Evolutionary conservation across 2,113 vertebrate species (phyloP).

Genomic region (Limnothrissa miodon): DNA sequence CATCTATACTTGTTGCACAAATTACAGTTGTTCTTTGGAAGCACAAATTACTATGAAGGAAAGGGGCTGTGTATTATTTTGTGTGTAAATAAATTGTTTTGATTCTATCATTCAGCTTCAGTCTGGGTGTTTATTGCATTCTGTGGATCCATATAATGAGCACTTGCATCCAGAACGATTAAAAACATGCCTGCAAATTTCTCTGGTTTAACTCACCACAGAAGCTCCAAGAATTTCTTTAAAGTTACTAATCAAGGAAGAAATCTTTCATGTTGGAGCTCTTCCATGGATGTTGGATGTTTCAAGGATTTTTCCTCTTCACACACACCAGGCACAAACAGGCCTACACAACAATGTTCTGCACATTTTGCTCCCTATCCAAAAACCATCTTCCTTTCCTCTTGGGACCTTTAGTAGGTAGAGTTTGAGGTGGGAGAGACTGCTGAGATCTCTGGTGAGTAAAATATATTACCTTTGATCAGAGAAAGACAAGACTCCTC

Average conservation of each 20-base stretch:
- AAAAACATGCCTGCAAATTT: not conserved
- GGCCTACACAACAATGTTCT: not conserved
- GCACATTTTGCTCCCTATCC: not conserved
- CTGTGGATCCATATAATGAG: not conserved
- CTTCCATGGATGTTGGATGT: too few species aligned
- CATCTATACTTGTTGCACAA: not conserved
- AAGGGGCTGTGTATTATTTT: not conserved
- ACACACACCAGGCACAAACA: not conserved
- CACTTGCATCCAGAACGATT: not conserved
- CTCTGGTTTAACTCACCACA: not conserved
- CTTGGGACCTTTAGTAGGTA: slow-evolving; percentile 2
- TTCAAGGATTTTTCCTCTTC: not conserved
- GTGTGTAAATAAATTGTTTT: not conserved
- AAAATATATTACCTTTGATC: slow-evolving; percentile 25
- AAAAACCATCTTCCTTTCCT: not conserved
- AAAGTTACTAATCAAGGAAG: not conserved
- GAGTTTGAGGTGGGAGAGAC: not conserved
- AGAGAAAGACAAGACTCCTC: not conserved
- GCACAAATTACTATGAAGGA: not conserved
- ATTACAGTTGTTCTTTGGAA: too few species aligned
- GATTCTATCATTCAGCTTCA: not conserved
- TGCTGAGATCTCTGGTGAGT: slow-evolving; percentile 21
- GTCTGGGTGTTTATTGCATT: not conserved
- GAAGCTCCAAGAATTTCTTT: not conserved
- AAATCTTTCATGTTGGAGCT: not conserved